phyloP scores from a whole-genome alignment of 2,113 vertebrate genomes.

The Trogon surrucura region DNA sequence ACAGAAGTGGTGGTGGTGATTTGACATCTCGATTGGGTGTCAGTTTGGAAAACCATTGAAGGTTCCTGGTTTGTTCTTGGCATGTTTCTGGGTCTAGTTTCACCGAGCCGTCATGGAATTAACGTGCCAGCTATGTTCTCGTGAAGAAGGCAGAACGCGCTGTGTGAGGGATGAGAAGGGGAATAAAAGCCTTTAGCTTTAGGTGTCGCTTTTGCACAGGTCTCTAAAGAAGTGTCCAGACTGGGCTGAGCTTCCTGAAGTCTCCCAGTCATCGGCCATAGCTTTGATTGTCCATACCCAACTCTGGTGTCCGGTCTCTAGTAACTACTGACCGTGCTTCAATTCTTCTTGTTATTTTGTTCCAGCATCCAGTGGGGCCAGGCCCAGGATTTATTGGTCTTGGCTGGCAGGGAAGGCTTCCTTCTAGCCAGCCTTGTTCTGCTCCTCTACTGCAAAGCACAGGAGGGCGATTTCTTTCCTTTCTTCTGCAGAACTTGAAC shows the following conservation, averaged over 20 bases:
- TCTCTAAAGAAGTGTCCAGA: background rate
- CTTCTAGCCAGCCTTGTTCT: background rate
- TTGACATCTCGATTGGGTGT: background rate
- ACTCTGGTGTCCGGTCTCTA: background rate
- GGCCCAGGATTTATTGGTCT: background rate
- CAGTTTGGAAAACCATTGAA: background rate
- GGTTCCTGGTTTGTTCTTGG: background rate
- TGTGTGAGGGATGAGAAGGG: background rate
- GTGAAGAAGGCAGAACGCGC: background rate
- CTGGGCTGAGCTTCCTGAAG: background rate
- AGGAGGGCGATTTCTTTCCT: background rate
- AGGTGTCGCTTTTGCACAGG: background rate
- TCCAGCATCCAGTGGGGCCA: background rate
- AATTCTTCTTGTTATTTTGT: background rate
- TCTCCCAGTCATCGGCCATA: background rate
- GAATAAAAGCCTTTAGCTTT: background rate
- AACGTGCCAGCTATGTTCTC: background rate
- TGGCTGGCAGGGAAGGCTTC: background rate
- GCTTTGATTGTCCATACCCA: background rate
- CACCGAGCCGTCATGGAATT: background rate
- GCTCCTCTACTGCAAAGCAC: background rate
- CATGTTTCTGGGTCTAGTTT: background rate
- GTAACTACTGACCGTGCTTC: background rate
- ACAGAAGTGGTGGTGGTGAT: background rate
- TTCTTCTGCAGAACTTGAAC: constrained; percentile 46